Conservation (phyloP, 2,888 invertebrate genomes). For the Drosophila formosana region DNA sequence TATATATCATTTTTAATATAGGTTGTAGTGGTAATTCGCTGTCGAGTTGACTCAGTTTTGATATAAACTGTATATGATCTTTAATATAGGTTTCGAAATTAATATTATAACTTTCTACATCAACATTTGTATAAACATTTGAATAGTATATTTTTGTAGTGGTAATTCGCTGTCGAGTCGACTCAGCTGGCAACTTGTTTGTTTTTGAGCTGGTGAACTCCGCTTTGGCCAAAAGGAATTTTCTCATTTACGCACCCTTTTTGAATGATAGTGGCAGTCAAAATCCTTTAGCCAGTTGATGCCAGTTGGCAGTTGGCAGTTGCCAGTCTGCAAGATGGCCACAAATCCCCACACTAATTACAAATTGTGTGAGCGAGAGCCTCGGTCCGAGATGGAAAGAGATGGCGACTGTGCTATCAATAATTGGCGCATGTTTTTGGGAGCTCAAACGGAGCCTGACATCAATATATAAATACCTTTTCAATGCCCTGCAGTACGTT, state of each 20-base stretch:
- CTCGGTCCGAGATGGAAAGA: not conserved
- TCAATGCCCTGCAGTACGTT: too few relatives aligned
- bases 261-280: slow-evolving; percentile 47
- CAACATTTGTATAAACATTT: too few relatives aligned
- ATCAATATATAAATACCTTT: not conserved
- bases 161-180: too few relatives aligned
- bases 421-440: slow-evolving; percentile 6
- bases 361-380: slow-evolving; percentile 6
- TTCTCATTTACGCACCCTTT: slow-evolving; percentile 59
- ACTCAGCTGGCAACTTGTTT: too few relatives aligned
- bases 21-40: too few relatives aligned
- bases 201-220: not conserved
- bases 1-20: too few relatives aligned
- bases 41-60: too few relatives aligned
- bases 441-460: not conserved
- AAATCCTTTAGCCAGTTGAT: slow-evolving; percentile 35
- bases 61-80: too few relatives aligned
- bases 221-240: slow-evolving; percentile 43
- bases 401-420: slow-evolving; percentile 5
- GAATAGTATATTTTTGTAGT: too few relatives aligned
- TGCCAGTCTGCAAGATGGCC: slow-evolving; percentile 5
- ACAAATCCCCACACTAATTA: slow-evolving; percentile 45
- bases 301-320: slow-evolving; percentile 2
- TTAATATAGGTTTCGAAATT: too few relatives aligned
- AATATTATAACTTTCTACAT: too few relatives aligned